Evolutionary conservation across 2,797 vertebrate species (phyloP).

Genomic region (Enteromius anoplus): DNA sequence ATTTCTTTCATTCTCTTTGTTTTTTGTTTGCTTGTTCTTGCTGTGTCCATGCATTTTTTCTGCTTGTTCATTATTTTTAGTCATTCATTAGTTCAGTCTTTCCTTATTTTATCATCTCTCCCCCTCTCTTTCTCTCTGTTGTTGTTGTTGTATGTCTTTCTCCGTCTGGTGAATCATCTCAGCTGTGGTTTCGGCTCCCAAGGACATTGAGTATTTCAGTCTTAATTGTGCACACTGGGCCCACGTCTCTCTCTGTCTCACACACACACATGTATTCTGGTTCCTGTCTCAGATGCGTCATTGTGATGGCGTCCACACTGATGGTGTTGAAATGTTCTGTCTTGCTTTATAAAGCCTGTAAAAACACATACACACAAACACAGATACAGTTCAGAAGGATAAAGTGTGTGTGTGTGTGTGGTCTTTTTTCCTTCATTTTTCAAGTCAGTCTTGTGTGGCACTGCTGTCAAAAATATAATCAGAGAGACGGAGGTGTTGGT

Average conservation of each 20-base stretch:
- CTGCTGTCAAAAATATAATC: conserved; percentile 76
- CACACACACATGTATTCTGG: not conserved
- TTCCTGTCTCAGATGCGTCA: conserved; percentile 38
- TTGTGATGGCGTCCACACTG: conserved; percentile 34
- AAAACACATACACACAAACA: conserved; percentile 21
- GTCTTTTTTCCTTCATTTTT: conserved; percentile 66
- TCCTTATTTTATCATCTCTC: not conserved
- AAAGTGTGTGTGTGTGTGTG: conserved; percentile 12
- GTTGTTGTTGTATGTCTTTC: conserved; percentile 13
- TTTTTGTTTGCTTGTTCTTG: not conserved
- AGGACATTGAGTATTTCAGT: conserved; percentile 53
- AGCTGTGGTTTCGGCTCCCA: conserved; percentile 47
- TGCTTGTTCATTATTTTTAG: not conserved
- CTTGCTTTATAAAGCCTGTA: not conserved
- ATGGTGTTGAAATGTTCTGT: conserved; percentile 12
- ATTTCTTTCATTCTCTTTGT: not conserved
- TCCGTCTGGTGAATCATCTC: conserved; percentile 35
- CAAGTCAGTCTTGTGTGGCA: conserved; percentile 72
- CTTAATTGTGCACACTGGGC: conserved; percentile 53
- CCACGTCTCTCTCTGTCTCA: not conserved
- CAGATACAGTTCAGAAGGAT: conserved; percentile 46
- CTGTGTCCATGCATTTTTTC: not conserved
- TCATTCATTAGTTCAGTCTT: not conserved
- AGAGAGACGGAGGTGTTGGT: conserved; percentile 52
- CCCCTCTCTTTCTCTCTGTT: conserved; percentile 30